These are phyloP conservation scores for Ranitomeya imitator DNA, from an alignment of 2,113 vertebrate species.

Conservation along the genomic window DNA sequence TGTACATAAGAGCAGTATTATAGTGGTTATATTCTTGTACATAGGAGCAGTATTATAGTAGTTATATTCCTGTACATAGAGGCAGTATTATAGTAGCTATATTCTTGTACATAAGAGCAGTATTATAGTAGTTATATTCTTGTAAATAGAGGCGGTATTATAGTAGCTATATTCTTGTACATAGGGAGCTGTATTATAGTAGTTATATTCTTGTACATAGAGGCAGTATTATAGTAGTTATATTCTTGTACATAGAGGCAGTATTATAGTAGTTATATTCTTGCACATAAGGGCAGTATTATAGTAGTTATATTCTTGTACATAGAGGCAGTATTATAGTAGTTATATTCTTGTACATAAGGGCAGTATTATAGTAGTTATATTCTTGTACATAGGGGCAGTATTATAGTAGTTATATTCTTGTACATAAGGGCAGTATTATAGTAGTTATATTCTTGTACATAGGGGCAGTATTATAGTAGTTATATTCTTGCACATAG, in stretches of 20 bases:
- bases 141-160: no score
- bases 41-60: conserved; percentile 1
- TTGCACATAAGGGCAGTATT: neutral
- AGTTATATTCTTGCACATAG: neutral
- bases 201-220: neutral
- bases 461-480: neutral
- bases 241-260: neutral
- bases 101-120: neutral
- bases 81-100: conserved; percentile 6
- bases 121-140: neutral
- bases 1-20: conserved; percentile 6
- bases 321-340: no score
- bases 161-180: no score
- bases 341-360: no score
- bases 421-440: no score
- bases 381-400: no score
- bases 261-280: conserved; percentile 13
- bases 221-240: neutral
- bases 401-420: no score
- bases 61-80: conserved; percentile 2
- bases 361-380: no score
- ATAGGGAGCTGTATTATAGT: no score
- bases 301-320: conserved; percentile 2
- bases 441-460: no score
- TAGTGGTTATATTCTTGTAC: conserved; percentile 2